phyloP scores from a whole-genome alignment of 2,888 invertebrate species.

The Cataglyphis cursor region DNA sequence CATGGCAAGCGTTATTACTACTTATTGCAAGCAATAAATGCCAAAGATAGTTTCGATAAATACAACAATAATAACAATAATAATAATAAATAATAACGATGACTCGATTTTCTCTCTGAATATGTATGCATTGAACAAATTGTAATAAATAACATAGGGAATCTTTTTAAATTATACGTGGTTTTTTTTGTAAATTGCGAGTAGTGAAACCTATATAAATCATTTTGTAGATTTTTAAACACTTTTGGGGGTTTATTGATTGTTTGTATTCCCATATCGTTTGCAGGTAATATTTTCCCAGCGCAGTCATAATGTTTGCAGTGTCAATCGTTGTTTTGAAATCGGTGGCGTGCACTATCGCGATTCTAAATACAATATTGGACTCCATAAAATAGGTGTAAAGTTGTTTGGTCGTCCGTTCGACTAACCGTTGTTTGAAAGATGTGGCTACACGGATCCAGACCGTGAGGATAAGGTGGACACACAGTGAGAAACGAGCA shows the following conservation, averaged over 20 bases:
- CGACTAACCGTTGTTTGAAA: slow-evolving; percentile 70
- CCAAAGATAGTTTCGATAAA: slow-evolving; percentile 18
- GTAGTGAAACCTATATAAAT: slow-evolving; percentile 65
- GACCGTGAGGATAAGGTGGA: slow-evolving; percentile 47
- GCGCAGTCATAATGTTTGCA: slow-evolving; percentile 60
- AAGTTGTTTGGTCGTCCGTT: slow-evolving; percentile 80
- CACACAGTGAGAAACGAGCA: slow-evolving; percentile 46
- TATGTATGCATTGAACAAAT: not conserved
- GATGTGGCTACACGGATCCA: slow-evolving; percentile 59
- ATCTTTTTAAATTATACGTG: slow-evolving; percentile 52
- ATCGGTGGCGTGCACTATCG: slow-evolving; percentile 79
- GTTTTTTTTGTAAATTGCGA: slow-evolving; percentile 65
- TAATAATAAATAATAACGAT: slow-evolving; percentile 27
- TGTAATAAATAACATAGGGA: not conserved
- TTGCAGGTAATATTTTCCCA: slow-evolving; percentile 64
- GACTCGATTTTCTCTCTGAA: not conserved
- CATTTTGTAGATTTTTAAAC: slow-evolving; percentile 67
- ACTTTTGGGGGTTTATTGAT: slow-evolving; percentile 62
- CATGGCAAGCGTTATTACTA: slow-evolving; percentile 18
- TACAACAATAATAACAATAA: slow-evolving; percentile 23
- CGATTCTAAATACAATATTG: slow-evolving; percentile 82
- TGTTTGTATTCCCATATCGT: slow-evolving; percentile 46
- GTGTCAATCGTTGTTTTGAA: slow-evolving; percentile 60
- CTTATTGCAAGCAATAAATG: slow-evolving; percentile 4
- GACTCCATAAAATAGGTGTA: slow-evolving; percentile 83